phyloP scores from a whole-genome alignment of 2,888 invertebrate genomes.

The Xestobium rufovillosum region DNA sequence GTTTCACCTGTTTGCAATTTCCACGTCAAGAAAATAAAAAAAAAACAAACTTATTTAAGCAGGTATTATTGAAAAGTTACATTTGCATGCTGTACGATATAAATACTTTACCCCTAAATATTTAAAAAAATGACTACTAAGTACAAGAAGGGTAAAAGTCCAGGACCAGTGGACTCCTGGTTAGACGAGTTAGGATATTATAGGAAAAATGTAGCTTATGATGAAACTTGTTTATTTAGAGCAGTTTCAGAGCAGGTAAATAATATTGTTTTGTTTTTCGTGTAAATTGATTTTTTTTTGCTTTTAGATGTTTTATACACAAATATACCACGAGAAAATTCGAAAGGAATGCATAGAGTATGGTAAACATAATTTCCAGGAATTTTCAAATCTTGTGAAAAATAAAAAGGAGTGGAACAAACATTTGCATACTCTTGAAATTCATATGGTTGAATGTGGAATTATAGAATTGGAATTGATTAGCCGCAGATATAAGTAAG shows the following conservation, averaged over 20 bases:
- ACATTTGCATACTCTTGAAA: slow-evolving; percentile 35
- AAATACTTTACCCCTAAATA: no score
- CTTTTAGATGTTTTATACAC: slow-evolving; percentile 50
- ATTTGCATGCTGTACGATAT: no score
- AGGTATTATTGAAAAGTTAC: no score
- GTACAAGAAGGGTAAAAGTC: slow-evolving; percentile 37
- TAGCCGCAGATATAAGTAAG: slow-evolving; percentile 36
- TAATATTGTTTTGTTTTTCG: slow-evolving; percentile 3
- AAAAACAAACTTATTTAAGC: no score
- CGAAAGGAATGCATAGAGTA: slow-evolving; percentile 66
- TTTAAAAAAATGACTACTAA: no score
- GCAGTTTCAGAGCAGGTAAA: slow-evolving; percentile 77
- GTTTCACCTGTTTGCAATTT: no score
- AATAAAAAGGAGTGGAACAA: slow-evolving; percentile 29
- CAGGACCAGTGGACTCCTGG: slow-evolving; percentile 59
- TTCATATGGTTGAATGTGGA: slow-evolving; percentile 41
- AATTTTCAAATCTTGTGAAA: slow-evolving; percentile 49
- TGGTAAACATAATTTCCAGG: slow-evolving; percentile 53
- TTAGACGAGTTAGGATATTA: slow-evolving; percentile 72
- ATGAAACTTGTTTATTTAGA: slow-evolving; percentile 82
- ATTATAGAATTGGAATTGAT: slow-evolving; percentile 38
- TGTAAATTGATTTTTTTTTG: slow-evolving; percentile 10
- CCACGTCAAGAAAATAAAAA: no score
- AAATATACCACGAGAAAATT: slow-evolving; percentile 67
- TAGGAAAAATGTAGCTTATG: slow-evolving; percentile 81